Evolutionary conservation across 2,113 vertebrate species (phyloP).

Genomic region (Ranitomeya variabilis): DNA sequence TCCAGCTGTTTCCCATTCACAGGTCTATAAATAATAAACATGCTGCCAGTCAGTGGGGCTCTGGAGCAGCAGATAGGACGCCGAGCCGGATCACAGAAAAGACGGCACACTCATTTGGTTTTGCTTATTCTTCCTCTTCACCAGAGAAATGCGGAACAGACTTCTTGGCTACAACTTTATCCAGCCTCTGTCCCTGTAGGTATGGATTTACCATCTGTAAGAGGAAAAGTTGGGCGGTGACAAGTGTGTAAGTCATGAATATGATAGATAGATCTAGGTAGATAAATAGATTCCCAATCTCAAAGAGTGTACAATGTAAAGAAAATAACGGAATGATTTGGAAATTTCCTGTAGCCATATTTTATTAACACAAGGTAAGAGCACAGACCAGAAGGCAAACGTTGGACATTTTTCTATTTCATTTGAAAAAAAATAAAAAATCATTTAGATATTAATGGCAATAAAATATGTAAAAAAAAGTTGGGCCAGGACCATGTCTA

Average conservation of each 20-base stretch:
- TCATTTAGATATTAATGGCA: no score
- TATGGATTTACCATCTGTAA: constrained; percentile 89
- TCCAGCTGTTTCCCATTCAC: constrained; percentile 69
- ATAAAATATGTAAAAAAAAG: no score
- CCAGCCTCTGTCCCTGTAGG: constrained; percentile 89
- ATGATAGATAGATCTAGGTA: neutral
- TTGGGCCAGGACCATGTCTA: no score
- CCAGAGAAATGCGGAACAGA: constrained; percentile 93
- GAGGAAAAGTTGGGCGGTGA: constrained; percentile 25
- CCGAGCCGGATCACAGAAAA: constrained; percentile 39
- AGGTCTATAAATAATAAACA: constrained; percentile 70
- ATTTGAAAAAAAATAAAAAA: no score
- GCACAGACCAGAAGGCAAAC: no score
- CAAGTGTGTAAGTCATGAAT: neutral
- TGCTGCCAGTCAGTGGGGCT: constrained; percentile 65
- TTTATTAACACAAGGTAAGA: no score
- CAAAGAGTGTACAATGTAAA: no score
- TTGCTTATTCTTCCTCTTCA: constrained; percentile 79
- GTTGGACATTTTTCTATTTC: no score
- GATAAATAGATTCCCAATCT: neutral
- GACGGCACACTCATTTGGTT: constrained; percentile 45
- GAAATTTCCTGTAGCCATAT: no score
- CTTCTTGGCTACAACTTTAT: constrained; percentile 97
- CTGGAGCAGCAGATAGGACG: constrained; percentile 50
- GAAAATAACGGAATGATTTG: no score